Base-by-base conservation (phyloP, 2,797 vertebrate species). In the Phalloptychus januarius region DNA sequence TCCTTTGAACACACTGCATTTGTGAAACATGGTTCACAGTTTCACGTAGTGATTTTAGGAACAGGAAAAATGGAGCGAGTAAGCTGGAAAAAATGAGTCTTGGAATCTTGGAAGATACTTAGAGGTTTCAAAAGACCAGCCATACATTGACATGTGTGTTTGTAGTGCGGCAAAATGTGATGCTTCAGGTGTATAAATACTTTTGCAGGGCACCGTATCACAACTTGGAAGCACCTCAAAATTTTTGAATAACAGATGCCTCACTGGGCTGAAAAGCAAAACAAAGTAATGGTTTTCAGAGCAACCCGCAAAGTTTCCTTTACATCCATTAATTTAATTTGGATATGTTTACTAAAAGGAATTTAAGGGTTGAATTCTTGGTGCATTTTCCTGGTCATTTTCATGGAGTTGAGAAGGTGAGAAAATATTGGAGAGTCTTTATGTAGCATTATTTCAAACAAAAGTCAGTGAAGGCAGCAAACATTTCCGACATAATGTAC, bases 331-430 rank as follows among this genome's bases (percentile, higher is more conserved):
- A 70, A 73, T 87, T 72, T 75, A 75, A 71, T 80, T 45, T 56
- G 7, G 75, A 74, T 46, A 75, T 56, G 3, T 25, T 76, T 80
- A 58, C 75, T 61, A 72, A 83, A 77, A 56, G 67, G 44, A 71
- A 81, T 31, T 67, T 67, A 77, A 28, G 28, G 31, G 44, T 50
- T 56, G 69, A 20, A 36, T 4, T 72, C 70, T 28, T 73, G 77
- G 71, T 77, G 46, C 48, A 33, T 74, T 78, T 10, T 3, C 54
- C 67, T 94, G 92, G 94, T 93, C 94, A 93, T 25, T 36, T 91
- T 44, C 56, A 2, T 25, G 77, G 76, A 95, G 95, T 89, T 89
- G 88, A 87, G 82, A 90, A 95, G 93, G 94, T 95, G 93, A 94
- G 90, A 92, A 93, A 95, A 95, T 95, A 94, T 96, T 36, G 28